Base-by-base conservation (phyloP, 2,888 invertebrate genomes). In the Perizoma affinitatum region DNA sequence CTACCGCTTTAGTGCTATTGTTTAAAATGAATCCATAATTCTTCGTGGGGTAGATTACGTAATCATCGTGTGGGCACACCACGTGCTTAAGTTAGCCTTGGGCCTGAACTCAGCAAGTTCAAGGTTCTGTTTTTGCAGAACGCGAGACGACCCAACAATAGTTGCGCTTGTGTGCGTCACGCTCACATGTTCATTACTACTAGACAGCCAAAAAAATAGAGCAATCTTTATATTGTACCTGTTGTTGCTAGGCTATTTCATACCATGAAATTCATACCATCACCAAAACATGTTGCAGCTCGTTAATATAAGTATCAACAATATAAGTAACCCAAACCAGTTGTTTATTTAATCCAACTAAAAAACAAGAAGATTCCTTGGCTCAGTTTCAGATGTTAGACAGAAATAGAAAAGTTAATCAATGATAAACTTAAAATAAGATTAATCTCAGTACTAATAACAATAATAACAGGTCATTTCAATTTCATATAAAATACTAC, bases 51-150 rank as follows among this genome's bases (percentile, higher is more conserved):
- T 66, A 71, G 65, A 68, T 90, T 90, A 88, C 88, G 88, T 87
- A 89, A 92, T 78, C 78, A 66, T 62, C 68, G 72, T 75, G 79
- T 79, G 76, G 81, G 80, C 78, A 73, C 78, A 81, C 79, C 83
- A 86, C 86, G 84, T 84, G 84, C 80, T 75, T 69, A 75, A 68
- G 76, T 75, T 89, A 79, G 83, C 91, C 91, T 91, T 91, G 90
- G 84, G 80, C 72, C 77, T 88, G 90, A 91, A 90, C 91, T 88
- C 84, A 65, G 69, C 63, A 80, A 86, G 92, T 92, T 92, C 92
- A 92, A 92, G 92, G 91, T 81, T 87, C 79, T 76, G 83, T 91
- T 90, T 92, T 91, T 90, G 87, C 87, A 82, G 76, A 74, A 65
- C 68, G 68, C 76, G 68, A 74, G 67, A 69, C 71, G 71, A 74